phyloP scores from a whole-genome alignment of 2,888 invertebrate genomes.

The Cerceris ruficornis region DNA sequence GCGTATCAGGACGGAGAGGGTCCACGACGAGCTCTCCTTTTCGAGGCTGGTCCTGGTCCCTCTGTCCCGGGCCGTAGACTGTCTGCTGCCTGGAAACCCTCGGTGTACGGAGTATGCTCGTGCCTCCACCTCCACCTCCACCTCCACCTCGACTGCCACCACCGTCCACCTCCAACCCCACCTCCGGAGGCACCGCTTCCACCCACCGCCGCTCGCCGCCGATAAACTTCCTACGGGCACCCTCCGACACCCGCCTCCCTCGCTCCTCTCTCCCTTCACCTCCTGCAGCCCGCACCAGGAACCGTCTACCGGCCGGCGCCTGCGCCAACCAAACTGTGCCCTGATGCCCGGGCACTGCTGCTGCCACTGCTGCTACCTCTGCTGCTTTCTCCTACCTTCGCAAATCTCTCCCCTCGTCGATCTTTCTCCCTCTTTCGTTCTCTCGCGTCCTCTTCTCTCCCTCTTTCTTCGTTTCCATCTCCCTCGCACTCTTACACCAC shows the following conservation, averaged over 20 bases:
- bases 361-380: slow-evolving; percentile 66
- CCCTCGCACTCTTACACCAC: slow-evolving; percentile 17
- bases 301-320: slow-evolving; percentile 65
- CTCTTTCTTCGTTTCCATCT: slow-evolving; percentile 6
- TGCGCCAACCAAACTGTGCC: slow-evolving; percentile 74
- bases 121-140: slow-evolving; percentile 61
- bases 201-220: slow-evolving; percentile 58
- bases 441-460: slow-evolving; percentile 9
- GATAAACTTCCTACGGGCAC: slow-evolving; percentile 65
- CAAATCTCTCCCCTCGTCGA: slow-evolving; percentile 55
- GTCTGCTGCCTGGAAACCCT: slow-evolving; percentile 79
- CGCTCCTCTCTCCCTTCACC: slow-evolving; percentile 48
- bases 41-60: slow-evolving; percentile 76
- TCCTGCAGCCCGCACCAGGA: slow-evolving; percentile 67
- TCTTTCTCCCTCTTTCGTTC: slow-evolving; percentile 28
- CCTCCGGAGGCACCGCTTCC: slow-evolving; percentile 48
- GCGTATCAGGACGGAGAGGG: slow-evolving; percentile 38
- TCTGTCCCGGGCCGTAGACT: slow-evolving; percentile 80
- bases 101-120: slow-evolving; percentile 72
- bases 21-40: slow-evolving; percentile 58
- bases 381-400: slow-evolving; percentile 66
- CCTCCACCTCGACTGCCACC: slow-evolving; percentile 31
- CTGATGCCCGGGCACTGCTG: slow-evolving; percentile 79
- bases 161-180: slow-evolving; percentile 55
- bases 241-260: slow-evolving; percentile 51